Evolutionary conservation across 2,113 vertebrate genomes (phyloP), one percentile per base, ranked within the genome.

Genomic region (Pipra filicauda): DNA sequence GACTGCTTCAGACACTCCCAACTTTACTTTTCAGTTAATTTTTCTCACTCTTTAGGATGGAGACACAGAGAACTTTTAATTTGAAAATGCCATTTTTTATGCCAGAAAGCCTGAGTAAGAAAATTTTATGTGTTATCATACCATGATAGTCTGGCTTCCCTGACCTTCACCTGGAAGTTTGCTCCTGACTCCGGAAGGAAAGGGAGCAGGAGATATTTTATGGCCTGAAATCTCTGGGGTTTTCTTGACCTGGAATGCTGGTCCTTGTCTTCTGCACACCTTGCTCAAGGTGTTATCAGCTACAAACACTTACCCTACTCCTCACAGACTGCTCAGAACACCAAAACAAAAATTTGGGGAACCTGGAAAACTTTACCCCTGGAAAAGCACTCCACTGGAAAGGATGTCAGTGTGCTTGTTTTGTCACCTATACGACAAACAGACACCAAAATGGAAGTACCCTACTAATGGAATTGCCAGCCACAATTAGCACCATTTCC

Each of bases 401-500:
- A 96, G 35, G 51, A 69, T 88, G 82, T 59, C 82, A 93, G 15
- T 9, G 33, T 46, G 67, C 30, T 77, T 64, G 35, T 43, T 82
- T 96, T 46, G n/a, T 69, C 91, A 87, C 83, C 80, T 75, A 26
- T 23, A 35, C 69, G 88, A 93, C 97, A 96, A 96, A 94, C 65
- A 94, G 95, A 62, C 91, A 96, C 95, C 96, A 96, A 89, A 94
- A 95, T 92, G 79, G 49, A 97, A 97, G 85, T 89, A 97, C 86
- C 77, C 89, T 93, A 70, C 76, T 96, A 97, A 97, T 78, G 95
- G 95, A 97, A 97, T 97, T 96, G 93, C 97, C 96, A 97, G 88
- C 91, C 93, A 98, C 97, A 97, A 98, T 98, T 98, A 98, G 97
- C 94, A 98, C 93, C 88, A 79, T 98, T 98, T 98, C 97, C 89